Evolutionary conservation across 2,888 invertebrate genomes (phyloP).

Genomic region (Synergus japonicus): DNA sequence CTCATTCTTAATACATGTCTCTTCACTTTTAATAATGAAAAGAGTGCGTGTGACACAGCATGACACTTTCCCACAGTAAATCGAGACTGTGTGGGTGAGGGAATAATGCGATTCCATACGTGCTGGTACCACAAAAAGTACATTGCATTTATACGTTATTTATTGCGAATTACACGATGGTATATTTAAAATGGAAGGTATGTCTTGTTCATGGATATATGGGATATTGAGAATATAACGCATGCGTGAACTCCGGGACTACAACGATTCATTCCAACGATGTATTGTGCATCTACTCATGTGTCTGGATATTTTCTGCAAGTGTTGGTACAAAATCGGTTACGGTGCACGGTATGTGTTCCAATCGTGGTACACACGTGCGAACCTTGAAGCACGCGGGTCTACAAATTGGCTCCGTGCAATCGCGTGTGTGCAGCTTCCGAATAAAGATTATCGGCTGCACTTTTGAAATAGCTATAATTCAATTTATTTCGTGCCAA

Average conservation of each 20-base stretch:
- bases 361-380: slow-evolving; percentile 49
- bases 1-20: not conserved
- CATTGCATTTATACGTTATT: slow-evolving; percentile 77
- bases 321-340: slow-evolving; percentile 36
- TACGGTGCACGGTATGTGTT: slow-evolving; percentile 42
- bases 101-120: slow-evolving; percentile 16
- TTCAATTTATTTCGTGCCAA: slow-evolving; percentile 29
- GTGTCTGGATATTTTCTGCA: slow-evolving; percentile 38
- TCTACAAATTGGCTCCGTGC: slow-evolving; percentile 69
- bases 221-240: slow-evolving; percentile 77
- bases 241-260: slow-evolving; percentile 66
- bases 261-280: slow-evolving; percentile 61
- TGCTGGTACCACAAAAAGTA: slow-evolving; percentile 62
- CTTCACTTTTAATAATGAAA: not conserved
- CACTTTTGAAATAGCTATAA: slow-evolving; percentile 43
- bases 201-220: slow-evolving; percentile 76
- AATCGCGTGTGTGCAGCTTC: slow-evolving; percentile 64
- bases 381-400: slow-evolving; percentile 62
- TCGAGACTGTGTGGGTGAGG: not conserved
- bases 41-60: not conserved
- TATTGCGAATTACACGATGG: slow-evolving; percentile 78
- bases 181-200: slow-evolving; percentile 76
- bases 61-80: not conserved
- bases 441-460: slow-evolving; percentile 57
- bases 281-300: slow-evolving; percentile 58